Base-by-base conservation (phyloP, 2,113 vertebrate genomes). In the Chamaea fasciata region DNA sequence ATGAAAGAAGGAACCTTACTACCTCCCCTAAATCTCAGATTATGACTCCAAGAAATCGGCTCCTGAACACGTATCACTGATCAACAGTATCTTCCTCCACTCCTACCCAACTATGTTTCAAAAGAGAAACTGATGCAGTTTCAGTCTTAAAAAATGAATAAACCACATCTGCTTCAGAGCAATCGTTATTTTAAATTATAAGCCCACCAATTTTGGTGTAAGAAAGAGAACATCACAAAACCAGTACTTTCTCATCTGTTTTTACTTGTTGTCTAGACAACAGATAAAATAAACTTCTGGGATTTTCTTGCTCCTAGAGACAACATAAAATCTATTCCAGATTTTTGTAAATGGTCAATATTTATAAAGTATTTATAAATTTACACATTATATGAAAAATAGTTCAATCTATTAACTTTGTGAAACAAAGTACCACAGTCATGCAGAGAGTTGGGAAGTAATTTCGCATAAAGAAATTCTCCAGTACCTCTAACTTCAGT, bases 41-140 rank as follows among this genome's bases (percentile, higher is more conserved):
- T 41, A 39, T 11, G 5, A 55, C 22, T 74, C 1, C 3, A 78
- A 56, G 31, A 59, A 30, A 56, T 3, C 13, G 0, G 1, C 5
- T 74, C 20, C 56, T 59, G 41, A 75, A 56, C 6, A 49, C 9
- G 30, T 77, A 57, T 65, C 11, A 44, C 3, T 64, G 42, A 55
- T 2, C 5, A 19, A 39, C 9, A 42, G 13, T 5, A 31, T 37
- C n/a, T 62, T 82, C n/a, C 22, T 68, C 44, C 7, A 41, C 7
- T 76, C n/a, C 74, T 23, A 79, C 27, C 17, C 62, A 82, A 76
- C 41, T 8, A 16, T 0, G 2, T 15, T 84, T 70, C 49, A 63
- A 33, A 81, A 81, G 3, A 89, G 60, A 56, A 83, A 14, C 1
- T 22, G 24, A 46, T 30, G 10, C 24, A 2, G 21, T 70, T 92